Base-by-base conservation (phyloP, 2,888 invertebrate species). In the Cremastobaeus sp. region DNA sequence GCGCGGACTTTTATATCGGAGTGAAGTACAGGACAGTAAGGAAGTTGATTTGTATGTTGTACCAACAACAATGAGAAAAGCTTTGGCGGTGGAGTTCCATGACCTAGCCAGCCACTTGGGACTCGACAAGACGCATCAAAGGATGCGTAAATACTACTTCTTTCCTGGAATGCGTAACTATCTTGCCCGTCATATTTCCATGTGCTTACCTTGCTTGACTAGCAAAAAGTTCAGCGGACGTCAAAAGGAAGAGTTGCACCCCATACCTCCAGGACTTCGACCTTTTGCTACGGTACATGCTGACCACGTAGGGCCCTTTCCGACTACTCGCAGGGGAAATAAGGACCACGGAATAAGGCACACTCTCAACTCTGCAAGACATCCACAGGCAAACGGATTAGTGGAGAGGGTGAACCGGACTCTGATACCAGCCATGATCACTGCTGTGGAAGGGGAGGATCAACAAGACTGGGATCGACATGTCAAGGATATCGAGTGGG, bases 261-360 rank as follows among this genome's bases (percentile, higher is more conserved):
- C 77, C 25, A 77, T 79, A 11, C 74, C 74, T 0, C 73, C 76
- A 1, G 79, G 76, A 12, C 34, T 21, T 4, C 39, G 78, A 41
- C 79, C 79, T 1, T 80, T 81, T 57, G 78, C 35, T 0, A 52
- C 69, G 4, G 60, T 79, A 0, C 76, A 80, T 32, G 9, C 74
- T 1, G 78, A 79, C 28, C 77, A 81, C 35, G 25, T 75, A 1
- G 78, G 75, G 11, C 78, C 80, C 1, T 77, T 77, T 17, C 41
- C 77, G 0, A 77, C 74, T 1, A 71, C 32, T 1, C 30, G 11
- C 11, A 15, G 39, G 30, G 55, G 55, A 9, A 55, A 66, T 17
- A 43, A 47, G 4, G 8, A 30, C 6, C 18, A 50, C 11, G 39
- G 39, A n/a, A 62, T 64, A 5, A 12, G 11, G 14, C 45, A 43